Base-by-base conservation (phyloP, 2,797 vertebrate genomes). In the Takifugu rubripes region DNA sequence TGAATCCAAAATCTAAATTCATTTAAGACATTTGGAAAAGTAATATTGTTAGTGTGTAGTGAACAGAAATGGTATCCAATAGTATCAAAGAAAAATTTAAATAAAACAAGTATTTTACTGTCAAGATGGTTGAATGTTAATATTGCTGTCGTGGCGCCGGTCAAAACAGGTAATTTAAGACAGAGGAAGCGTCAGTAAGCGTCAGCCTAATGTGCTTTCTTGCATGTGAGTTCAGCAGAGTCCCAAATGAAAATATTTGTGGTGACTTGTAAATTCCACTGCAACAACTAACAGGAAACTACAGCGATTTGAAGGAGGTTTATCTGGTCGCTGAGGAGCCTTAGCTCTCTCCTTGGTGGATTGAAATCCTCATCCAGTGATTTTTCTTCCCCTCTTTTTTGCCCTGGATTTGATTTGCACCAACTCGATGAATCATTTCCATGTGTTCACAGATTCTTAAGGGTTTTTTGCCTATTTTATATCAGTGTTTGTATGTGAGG, bases 251-350 rank as follows among this genome's bases (percentile, higher is more conserved):
- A 76, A 67, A 80, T 81, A 42, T 64, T 70, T 84, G 84, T 76
- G 84, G 81, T 43, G 7, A 31, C 76, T 68, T 68, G 64, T 75
- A 81, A 82, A 83, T 82, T 70, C 77, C 79, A 61, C 16, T 40
- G 50, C 64, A 72, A 64, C 66, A 81, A 68, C 68, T 63, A 75
- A 82, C 72, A 77, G 83, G 74, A 84, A 76, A 47, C 59, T 52
- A 52, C 60, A 55, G 65, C 43, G 26, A 33, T 36, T 6, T 46
- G 31, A 49, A 26, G 49, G n/a, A 21, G 16, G 17, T 21, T 21
- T 21, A n/a, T 46, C 44, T 8, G 44, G 44, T n/a, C 44, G 9
- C 61, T 21, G 47, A 40, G 4, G 36, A 14, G 36, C 36, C 3
- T 40, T 40, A 40, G 36, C 36, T 40, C 36, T 40, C 36, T 40